Base-by-base conservation (phyloP, 1,140 invertebrate species). In the Heliconius eleuchia region DNA sequence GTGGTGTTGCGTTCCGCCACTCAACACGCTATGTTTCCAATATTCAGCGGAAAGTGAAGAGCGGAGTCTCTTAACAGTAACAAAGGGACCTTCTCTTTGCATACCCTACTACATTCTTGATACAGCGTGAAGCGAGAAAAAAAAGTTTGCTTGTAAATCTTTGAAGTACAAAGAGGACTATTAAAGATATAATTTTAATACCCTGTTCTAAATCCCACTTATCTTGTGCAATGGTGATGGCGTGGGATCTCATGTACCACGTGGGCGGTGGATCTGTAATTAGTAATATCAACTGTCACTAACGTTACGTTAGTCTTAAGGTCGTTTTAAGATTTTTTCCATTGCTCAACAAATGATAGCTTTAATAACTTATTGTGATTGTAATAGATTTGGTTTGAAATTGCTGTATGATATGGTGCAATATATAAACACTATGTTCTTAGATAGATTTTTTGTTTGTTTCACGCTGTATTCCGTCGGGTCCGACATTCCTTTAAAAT, bases 181-280 rank as follows among this genome's bases (percentile, higher is more conserved):
- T 55, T 37, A 1, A 18, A 55, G 18, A 55, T 7, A 23, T 57
- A 57, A 30, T 66, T 66, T 9, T 23, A 30, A 66, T 30, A 66
- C 23, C 23, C 60, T 4, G 9, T 66, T 11, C 13, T 27, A 30
- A 27, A 30, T 30, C 27, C 27, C 60, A 30, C 60, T 66, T 66
- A 66, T 66, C 23, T 66, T 66, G 27, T 27, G 60, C 60, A 66
- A 66, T 66, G 60, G 60, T 23, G 60, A 16, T 66, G 60, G 60
- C 60, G 60, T 66, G 23, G 60, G 60, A 6, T 30, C 9, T 30
- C 27, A 30, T 4, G 23, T 5, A 13, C 7, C 55, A 57, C 23
- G 60, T 66, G 60, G 19, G 60, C 6, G 60, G 27, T 16, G 11
- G 9, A 66, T 66, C 60, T 16, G 60, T 66, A 66, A 66, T 66